These are phyloP conservation scores for Falcunculus frontatus DNA, from an alignment of 2,113 vertebrate species.

Conservation along the genomic window DNA sequence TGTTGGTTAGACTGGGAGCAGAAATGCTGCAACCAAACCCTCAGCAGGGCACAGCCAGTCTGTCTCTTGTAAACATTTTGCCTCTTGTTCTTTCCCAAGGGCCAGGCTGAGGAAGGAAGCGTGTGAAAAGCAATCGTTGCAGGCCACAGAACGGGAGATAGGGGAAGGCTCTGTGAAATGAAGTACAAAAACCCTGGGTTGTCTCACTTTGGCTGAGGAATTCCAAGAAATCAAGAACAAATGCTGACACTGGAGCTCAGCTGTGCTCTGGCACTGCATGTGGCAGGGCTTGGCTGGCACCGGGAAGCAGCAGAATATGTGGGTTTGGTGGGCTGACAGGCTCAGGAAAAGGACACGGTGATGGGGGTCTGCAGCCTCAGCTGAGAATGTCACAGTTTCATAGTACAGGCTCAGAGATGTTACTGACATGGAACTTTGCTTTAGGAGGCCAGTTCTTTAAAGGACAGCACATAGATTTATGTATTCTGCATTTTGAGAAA, in stretches of 20 bases:
- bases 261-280: not conserved
- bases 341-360: not conserved
- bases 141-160: not conserved
- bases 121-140: not conserved
- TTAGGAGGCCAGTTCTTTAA: not conserved
- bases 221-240: conserved; percentile 4
- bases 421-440: not conserved
- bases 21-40: not conserved
- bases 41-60: not conserved
- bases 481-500: not conserved
- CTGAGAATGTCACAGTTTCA: not conserved
- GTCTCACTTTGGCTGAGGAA: not conserved
- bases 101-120: not conserved
- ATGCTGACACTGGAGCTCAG: not conserved
- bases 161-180: not conserved
- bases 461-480: not conserved
- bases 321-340: not conserved
- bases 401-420: not conserved
- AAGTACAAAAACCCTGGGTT: not conserved
- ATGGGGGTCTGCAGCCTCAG: not conserved
- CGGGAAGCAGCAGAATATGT: not conserved
- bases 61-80: conserved; percentile 22
- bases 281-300: not conserved
- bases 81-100: conserved; percentile 8
- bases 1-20: not conserved